Base-by-base conservation (phyloP, 2,888 invertebrate species). In the Pandemis cinnamomeana region DNA sequence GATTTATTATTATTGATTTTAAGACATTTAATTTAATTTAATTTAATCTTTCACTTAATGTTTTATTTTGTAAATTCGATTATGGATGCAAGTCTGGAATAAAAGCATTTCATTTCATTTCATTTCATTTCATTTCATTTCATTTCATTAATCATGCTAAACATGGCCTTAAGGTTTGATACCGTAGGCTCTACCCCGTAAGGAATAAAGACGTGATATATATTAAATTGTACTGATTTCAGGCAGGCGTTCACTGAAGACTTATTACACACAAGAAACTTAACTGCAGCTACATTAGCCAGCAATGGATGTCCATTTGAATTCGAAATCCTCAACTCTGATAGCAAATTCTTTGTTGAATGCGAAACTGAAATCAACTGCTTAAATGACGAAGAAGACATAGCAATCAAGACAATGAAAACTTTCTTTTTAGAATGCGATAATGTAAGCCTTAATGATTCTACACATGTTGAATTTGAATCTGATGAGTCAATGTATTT, bases 321-420 rank as follows among this genome's bases (percentile, higher is more conserved):
- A 42, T 60, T 69, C 36, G 36, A 44, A 41, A 36, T n/a, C 0
- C 3, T 67, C 0, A 3, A 51, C 36, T 53, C 51, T 3, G 63
- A 69, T 13, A n/a, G 53, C 13, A 15, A 58, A 51, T 66, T 66
- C 44, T 73, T 70, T 5, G 13, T 73, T 4, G 69, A 70, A 36
- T 73, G 73, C 11, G 64, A 70, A 48, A 66, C 64, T 8, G 69
- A 60, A 66, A 66, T 15, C 1, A 20, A 70, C 20, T 73, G 69
- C n/a, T 3, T 36, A 5, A 27, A 64, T 11, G 53, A 61, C n/a
- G 51, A 51, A 36, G 7, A 42, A 67, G 53, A 72, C 8, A 11
- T 41, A 0, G 0, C 53, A 27, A 10, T 10, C 48, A 60, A 11
- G 0, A 64, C n/a, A 11, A 73, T 11, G 7, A 7, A 36, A 0